phyloP scores from a whole-genome alignment of 2,113 vertebrate species.

The Crocuta crocuta region DNA sequence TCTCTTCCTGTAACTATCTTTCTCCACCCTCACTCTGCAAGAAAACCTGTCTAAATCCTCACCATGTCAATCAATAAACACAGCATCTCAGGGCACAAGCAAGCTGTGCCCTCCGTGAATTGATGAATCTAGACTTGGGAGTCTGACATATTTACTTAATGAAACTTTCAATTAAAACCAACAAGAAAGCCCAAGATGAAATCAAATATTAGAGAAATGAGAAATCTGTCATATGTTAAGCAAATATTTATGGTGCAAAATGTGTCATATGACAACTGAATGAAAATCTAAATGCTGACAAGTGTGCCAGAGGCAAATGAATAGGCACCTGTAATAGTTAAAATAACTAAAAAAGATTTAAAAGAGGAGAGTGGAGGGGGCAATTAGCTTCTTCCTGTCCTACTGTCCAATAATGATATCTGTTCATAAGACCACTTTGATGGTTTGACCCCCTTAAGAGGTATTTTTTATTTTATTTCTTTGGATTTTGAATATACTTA shows the following conservation, averaged over 20 bases:
- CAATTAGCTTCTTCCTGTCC: not conserved
- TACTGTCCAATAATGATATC: not conserved
- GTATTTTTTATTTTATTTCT: not conserved
- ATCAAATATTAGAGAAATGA: constrained; percentile 67
- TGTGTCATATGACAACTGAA: not conserved
- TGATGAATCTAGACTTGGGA: constrained; percentile 60
- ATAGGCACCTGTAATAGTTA: not conserved
- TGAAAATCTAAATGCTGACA: constrained; percentile 40
- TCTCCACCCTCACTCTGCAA: not conserved
- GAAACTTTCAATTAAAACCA: constrained; percentile 77
- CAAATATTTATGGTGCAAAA: constrained; percentile 62
- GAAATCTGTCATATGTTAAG: constrained; percentile 39
- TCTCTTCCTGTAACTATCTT: not conserved
- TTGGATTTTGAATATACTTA: constrained; percentile 54
- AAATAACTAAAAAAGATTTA: not conserved
- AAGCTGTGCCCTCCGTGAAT: not conserved
- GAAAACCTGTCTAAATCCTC: constrained; percentile 28
- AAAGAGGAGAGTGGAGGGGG: not conserved
- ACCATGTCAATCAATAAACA: constrained; percentile 53
- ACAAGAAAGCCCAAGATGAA: constrained; percentile 53
- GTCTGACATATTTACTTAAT: constrained; percentile 23
- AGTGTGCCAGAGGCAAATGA: not conserved
- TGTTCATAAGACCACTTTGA: not conserved
- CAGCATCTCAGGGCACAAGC: not conserved
- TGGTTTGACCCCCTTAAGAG: not conserved